Base-by-base conservation (phyloP, 2,113 vertebrate genomes). In the Paedocypris sp. region DNA sequence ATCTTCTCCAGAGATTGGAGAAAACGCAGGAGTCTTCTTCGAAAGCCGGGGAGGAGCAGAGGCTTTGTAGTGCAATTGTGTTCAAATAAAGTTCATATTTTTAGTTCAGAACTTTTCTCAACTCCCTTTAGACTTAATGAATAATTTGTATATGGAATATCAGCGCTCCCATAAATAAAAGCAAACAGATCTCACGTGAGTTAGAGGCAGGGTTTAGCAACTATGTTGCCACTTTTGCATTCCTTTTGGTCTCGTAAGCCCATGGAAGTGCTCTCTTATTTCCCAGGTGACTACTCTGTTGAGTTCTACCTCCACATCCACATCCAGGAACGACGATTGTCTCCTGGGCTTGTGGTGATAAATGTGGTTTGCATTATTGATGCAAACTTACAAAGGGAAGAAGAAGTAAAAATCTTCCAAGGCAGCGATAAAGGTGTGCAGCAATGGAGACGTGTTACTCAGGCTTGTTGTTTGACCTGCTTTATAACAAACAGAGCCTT, bases 181-280 rank as follows among this genome's bases (percentile, higher is more conserved):
- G 5, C 29, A 46, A 35, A 22, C 22, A 35, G 47, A 47, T 48
- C 48, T 56, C 25, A 28, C 23, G 1, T 28, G n/a, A 45, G 28
- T 52, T 20, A 20, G 32, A 33, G 54, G 39, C 42, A 16, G 25
- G 15, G 28, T 20, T 23, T 15, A 12, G 16, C n/a, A 64, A 39
- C 51, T 18, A 51, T 23, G 32, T 52, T 52, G 15, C 62, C 15
- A 56, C 57, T 60, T 53, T 51, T 25, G 20, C 13, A 61, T 68
- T 56, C 56, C 19, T 22, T 60, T 63, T 66, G 46, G 68, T 68
- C 25, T 3, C 19, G 69, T 70, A 52, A 71, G 51, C 57, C 26
- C 28, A 53, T 26, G 46, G 70, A 64, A 68, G 64, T 13, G 35
- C 66, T 46, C 22, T 51, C 42, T 61, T 59, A 64, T 63, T 58